These are phyloP conservation scores for Phasia obesa DNA, from an alignment of 2,888 invertebrate genomes.

Conservation along the genomic window DNA sequence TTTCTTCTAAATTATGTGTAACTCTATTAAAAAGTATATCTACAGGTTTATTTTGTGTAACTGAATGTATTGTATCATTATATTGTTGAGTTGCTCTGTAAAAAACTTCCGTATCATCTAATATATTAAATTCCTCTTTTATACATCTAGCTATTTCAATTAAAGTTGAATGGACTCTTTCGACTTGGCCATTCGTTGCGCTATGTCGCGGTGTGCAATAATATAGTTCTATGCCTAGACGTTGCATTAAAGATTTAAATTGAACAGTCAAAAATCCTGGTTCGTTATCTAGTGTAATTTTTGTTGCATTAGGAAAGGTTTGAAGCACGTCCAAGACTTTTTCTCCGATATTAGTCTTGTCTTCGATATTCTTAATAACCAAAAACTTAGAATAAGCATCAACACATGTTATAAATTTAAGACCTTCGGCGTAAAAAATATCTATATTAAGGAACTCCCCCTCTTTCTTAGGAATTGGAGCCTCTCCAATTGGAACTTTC, in stretches of 20 bases:
- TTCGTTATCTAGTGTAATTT: too few species aligned
- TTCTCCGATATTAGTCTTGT: neutral
- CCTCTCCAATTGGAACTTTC: too few species aligned
- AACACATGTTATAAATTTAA: constrained; percentile 29
- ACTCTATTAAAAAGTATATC: too few species aligned
- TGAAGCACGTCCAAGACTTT: constrained; percentile 49
- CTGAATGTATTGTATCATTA: neutral
- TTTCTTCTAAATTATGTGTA: too few species aligned
- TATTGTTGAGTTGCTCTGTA: too few species aligned
- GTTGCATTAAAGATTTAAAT: constrained; percentile 46
- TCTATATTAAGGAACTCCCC: constrained; percentile 22
- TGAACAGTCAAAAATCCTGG: constrained; percentile 14
- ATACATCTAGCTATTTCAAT: constrained; percentile 20
- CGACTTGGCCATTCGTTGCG: constrained; percentile 43
- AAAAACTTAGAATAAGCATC: constrained; percentile 34
- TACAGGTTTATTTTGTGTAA: neutral
- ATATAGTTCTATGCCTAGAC: constrained; percentile 32
- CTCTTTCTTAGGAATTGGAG: constrained; percentile 20
- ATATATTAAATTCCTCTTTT: too few species aligned
- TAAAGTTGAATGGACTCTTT: constrained; percentile 29
- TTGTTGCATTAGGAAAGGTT: constrained; percentile 41
- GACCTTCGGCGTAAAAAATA: constrained; percentile 31
- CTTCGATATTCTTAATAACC: neutral
- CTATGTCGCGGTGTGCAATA: constrained; percentile 53
- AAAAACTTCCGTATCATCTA: too few species aligned